A percentile compares a stretch with the other conserved stretches of the same genome.
phyloP scores from a whole-genome alignment of 2,888 invertebrate genomes.

The Nomada hirtipes region DNA sequence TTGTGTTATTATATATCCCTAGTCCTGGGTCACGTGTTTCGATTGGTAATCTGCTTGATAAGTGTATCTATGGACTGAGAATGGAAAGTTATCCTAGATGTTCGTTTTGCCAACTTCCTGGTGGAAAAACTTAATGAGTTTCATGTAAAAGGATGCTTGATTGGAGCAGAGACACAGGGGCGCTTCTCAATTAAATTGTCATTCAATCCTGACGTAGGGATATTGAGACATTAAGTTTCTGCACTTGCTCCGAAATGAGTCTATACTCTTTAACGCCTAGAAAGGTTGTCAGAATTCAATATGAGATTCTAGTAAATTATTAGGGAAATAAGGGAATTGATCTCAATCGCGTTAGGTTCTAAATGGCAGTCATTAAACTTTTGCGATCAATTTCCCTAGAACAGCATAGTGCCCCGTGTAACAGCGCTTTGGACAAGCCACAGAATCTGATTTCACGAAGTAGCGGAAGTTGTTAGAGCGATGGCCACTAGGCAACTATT shows the following conservation, averaged over 20 bases:
- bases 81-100: neutral
- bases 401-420: neutral
- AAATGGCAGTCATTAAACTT: slow-evolving; percentile 50
- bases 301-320: slow-evolving; percentile 14
- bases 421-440: slow-evolving; percentile 6
- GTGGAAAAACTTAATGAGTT: neutral
- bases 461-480: slow-evolving; percentile 35
- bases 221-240: too few relatives aligned
- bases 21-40: neutral
- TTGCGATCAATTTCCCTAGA: slow-evolving; percentile 32
- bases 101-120: neutral
- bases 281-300: slow-evolving; percentile 12
- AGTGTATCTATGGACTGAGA: neutral
- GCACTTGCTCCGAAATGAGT: neutral
- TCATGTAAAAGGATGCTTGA: neutral
- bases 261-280: neutral
- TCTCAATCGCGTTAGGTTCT: slow-evolving; percentile 10
- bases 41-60: neutral
- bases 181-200: neutral
- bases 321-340: slow-evolving; percentile 22
- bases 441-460: slow-evolving; percentile 32
- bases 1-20: neutral
- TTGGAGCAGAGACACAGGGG: neutral
- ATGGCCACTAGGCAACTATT: slow-evolving; percentile 31
- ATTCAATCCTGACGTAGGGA: too few relatives aligned